Base-by-base conservation (phyloP, 2,888 invertebrate genomes). In the Agriopis marginaria region DNA sequence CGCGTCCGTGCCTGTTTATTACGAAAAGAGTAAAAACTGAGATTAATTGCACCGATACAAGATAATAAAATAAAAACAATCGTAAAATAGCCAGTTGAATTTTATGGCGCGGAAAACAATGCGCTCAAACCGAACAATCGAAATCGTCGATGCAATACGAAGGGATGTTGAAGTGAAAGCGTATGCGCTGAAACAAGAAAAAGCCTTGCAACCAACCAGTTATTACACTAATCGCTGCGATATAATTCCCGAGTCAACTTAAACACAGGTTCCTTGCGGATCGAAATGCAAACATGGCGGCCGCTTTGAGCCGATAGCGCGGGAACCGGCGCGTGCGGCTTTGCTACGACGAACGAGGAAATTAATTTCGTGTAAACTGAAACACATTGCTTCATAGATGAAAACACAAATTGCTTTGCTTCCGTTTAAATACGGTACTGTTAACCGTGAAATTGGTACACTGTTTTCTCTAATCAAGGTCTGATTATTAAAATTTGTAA, bases 251-350 rank as follows among this genome's bases (percentile, higher is more conserved):
- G 86, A 93, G 92, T 93, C 91, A 93, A 93, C 92, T 92, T 94
- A 94, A 94, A 94, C 94, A 94, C 94, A 93, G 94, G 94, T 93
- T 91, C 90, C 86, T 90, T 89, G 92, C 90, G 87, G 90, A 91
- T 91, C 92, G 94, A 92, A 94, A 94, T 90, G 93, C 94, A 94
- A 94, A 94, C 94, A 94, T 93, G 93, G 92, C 93, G 92, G 91
- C 85, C 86, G 89, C 93, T 94, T 94, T 94, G 93, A 89, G 85
- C 74, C 80, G 82, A 86, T 83, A 85, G 89, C 89, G 88, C 88
- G 90, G 88, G 89, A 89, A 89, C 83, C 74, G 79, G 77, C 80
- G 78, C 78, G 83, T 86, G 84, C 87, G 75, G 65, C 66, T 49
- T 73, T 56, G 45, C 63, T 63, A 49, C 59, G 59, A 66, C 68